A percentile compares a stretch with the other conserved stretches of the same genome.
Evolutionary conservation across 1,140 invertebrate species (phyloP).

Genomic region (Drosophila takahashii): DNA sequence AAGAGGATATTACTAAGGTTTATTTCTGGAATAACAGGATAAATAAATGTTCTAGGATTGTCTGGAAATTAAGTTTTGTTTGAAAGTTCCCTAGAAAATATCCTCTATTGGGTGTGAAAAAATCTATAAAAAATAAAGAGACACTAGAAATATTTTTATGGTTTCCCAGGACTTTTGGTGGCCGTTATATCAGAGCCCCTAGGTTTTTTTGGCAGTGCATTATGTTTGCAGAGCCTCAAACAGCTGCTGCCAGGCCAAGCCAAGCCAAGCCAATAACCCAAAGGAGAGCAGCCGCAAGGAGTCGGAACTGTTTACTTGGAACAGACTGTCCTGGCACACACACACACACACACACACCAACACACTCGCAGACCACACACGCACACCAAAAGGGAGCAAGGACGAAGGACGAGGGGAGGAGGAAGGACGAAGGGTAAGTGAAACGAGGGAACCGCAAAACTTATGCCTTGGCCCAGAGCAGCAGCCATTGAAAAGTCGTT

Average conservation of each 20-base stretch:
- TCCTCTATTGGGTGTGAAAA: no score
- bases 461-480: slow-evolving; percentile 60
- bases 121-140: no score
- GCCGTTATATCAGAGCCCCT: not conserved
- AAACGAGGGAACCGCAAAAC: slow-evolving; percentile 52
- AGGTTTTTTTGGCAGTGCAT: slow-evolving; percentile 25
- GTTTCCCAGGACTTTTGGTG: no score
- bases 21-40: no score
- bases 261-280: slow-evolving; percentile 67
- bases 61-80: no score
- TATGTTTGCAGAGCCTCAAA: slow-evolving; percentile 60
- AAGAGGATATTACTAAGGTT: no score
- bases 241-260: slow-evolving; percentile 61
- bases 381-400: slow-evolving; percentile 1
- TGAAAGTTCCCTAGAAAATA: no score
- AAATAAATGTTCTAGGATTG: no score
- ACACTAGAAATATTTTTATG: no score
- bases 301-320: slow-evolving; percentile 61
- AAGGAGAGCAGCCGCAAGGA: slow-evolving; percentile 42
- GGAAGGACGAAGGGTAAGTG: no score
- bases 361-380: slow-evolving; percentile 25
- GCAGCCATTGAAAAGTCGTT: slow-evolving; percentile 80
- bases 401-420: slow-evolving; percentile 1
- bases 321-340: slow-evolving; percentile 51
- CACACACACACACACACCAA: slow-evolving; percentile 35